Base-by-base conservation (phyloP, 1,140 invertebrate genomes). In the Nomia melanderi region DNA sequence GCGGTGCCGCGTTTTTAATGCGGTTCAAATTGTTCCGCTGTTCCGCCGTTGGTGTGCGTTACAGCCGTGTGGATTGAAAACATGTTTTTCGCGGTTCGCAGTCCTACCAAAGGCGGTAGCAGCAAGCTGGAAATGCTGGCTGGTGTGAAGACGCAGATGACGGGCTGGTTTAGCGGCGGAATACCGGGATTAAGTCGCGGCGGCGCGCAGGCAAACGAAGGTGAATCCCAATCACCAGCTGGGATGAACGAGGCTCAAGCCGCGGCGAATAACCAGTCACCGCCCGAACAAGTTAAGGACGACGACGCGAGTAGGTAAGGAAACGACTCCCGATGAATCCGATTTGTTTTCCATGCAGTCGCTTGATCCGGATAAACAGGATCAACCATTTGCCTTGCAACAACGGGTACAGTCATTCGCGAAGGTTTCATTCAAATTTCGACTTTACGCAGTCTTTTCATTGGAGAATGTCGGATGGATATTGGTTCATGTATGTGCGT, bases 111-210 rank as follows among this genome's bases (percentile, higher is more conserved):
- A 95, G 90, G 94, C n/a, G 90, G 94, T 20, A 94, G 94, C 81
- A 95, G 96, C 89, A 95, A 95, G 79, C 86, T 96, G 84, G 95
- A 96, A 81, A 95, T 97, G 94, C 93, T 97, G 79, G 95, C 95
- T 74, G 96, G 96, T 85, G 96, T 97, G 47, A 97, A 97, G 91
- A 95, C 94, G 44, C 95, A 96, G 91, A 96, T 96, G 94, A 95
- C 94, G 11, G 96, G 96, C 12, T 97, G 96, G 96, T 90, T 96
- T 64, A 95, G 95, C 65, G 94, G 95, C 9, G 95, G 95, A 11
- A 94, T 95, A 70, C 94, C 96, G 1, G 96, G 96, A 76, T 91
- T 96, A 71, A 93, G 95, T 87, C 90, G 91, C 17, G 88, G 92
- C 50, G 93, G 92, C 47, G 88, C 87, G 33, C 92, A 91, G 39